A percentile compares a stretch with the other conserved stretches of the same genome.
Evolutionary conservation across 2,797 vertebrate species (phyloP).

Genomic region (Chloroceryle amazona): DNA sequence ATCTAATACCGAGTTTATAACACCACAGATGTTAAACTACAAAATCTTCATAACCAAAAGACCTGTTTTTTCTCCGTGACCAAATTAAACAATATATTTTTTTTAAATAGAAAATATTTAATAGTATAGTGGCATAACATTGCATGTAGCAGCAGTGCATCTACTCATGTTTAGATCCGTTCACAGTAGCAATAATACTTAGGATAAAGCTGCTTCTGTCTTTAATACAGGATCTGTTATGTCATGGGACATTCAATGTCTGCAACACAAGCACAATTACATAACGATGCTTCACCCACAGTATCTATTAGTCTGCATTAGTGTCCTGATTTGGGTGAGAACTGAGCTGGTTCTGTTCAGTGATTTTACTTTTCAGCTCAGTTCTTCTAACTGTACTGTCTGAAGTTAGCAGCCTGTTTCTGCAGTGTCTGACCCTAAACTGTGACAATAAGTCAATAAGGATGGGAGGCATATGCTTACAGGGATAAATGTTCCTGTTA

Average conservation of each 20-base stretch:
- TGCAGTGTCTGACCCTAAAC: too few species aligned
- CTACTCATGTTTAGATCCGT: not conserved
- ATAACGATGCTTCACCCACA: conserved; percentile 19
- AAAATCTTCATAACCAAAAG: not conserved
- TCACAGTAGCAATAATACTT: not conserved
- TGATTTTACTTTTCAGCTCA: too few species aligned
- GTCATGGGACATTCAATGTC: conserved; percentile 17
- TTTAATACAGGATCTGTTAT: conserved; percentile 57
- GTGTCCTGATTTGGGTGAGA: too few species aligned
- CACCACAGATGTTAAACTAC: not conserved
- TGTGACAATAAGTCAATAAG: not conserved
- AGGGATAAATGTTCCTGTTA: not conserved
- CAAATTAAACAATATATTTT: not conserved
- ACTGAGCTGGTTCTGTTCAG: too few species aligned
- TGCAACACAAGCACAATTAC: conserved; percentile 42
- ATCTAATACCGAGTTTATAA: not conserved
- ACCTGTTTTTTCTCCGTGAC: not conserved
- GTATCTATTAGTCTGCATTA: not conserved
- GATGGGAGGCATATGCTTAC: not conserved
- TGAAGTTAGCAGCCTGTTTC: too few species aligned
- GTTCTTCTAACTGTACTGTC: too few species aligned
- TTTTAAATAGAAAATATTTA: not conserved
- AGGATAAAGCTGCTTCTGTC: conserved; percentile 52
- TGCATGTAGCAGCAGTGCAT: not conserved
- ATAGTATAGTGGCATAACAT: not conserved